Evolutionary conservation across 2,888 invertebrate species (phyloP).

Genomic region (Athripsodes cinereus): DNA sequence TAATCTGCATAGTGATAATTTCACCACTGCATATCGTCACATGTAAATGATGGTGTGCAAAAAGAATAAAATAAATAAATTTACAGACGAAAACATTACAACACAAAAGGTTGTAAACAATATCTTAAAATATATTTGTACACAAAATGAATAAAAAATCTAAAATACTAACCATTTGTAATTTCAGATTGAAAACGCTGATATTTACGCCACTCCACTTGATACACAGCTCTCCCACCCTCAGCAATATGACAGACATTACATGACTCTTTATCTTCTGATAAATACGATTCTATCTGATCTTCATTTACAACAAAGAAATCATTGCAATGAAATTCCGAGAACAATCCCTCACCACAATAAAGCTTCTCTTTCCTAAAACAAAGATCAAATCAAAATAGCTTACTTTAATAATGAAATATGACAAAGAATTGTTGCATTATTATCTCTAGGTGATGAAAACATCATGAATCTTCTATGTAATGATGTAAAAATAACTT

Average conservation of each 20-base stretch:
- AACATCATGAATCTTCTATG: neutral
- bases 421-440: no score
- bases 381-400: neutral
- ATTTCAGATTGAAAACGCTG: constrained; percentile 42
- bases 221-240: neutral
- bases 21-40: no score
- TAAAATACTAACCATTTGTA: constrained; percentile 28
- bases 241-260: constrained; percentile 33
- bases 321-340: constrained; percentile 36
- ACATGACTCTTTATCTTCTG: constrained; percentile 50
- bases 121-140: no score
- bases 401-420: no score
- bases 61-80: no score
- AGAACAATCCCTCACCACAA: constrained; percentile 38
- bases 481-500: no score
- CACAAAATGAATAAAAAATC: no score
- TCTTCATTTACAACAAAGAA: constrained; percentile 37
- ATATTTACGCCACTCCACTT: constrained; percentile 38
- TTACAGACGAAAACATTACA: no score
- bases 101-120: no score
- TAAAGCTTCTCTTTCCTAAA: constrained; percentile 29
- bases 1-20: no score
- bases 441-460: neutral
- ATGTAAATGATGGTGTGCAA: no score
- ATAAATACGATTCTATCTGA: constrained; percentile 44